These are phyloP conservation scores for Drosophila fungiperda DNA, from an alignment of 2,888 invertebrate genomes.

Conservation along the genomic window DNA sequence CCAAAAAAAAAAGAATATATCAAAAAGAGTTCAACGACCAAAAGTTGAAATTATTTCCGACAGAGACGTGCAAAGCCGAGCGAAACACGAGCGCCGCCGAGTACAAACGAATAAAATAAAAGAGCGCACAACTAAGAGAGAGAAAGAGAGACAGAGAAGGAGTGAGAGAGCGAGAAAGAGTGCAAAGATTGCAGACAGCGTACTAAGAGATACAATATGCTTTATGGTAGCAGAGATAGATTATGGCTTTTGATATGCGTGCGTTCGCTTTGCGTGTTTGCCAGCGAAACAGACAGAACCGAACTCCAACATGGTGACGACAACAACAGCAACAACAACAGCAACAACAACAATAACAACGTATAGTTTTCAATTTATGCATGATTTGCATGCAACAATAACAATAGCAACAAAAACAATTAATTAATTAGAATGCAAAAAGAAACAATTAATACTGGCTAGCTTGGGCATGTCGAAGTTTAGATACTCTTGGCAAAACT, in stretches of 20 bases:
- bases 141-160: slow-evolving; percentile 1
- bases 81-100: slow-evolving; percentile 20
- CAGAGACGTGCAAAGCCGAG: slow-evolving; percentile 33
- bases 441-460: neutral
- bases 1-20: slow-evolving; percentile 56
- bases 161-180: slow-evolving; percentile 3
- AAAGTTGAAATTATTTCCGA: slow-evolving; percentile 77
- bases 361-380: slow-evolving; percentile 56
- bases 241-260: slow-evolving; percentile 54
- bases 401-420: slow-evolving; percentile 24
- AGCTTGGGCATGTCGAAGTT: neutral
- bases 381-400: slow-evolving; percentile 66
- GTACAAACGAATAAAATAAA: slow-evolving; percentile 9
- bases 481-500: neutral
- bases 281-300: slow-evolving; percentile 16
- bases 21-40: slow-evolving; percentile 79
- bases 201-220: slow-evolving; percentile 58
- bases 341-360: slow-evolving; percentile 3
- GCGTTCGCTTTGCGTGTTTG: slow-evolving; percentile 63
- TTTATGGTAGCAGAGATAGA: slow-evolving; percentile 37
- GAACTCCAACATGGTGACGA: slow-evolving; percentile 41
- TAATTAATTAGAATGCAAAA: slow-evolving; percentile 56
- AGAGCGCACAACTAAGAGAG: slow-evolving; percentile 4
- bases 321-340: slow-evolving; percentile 6
- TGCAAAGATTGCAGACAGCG: slow-evolving; percentile 14